Evolutionary conservation across 1,140 invertebrate species (phyloP).

Genomic region (Physella acuta): DNA sequence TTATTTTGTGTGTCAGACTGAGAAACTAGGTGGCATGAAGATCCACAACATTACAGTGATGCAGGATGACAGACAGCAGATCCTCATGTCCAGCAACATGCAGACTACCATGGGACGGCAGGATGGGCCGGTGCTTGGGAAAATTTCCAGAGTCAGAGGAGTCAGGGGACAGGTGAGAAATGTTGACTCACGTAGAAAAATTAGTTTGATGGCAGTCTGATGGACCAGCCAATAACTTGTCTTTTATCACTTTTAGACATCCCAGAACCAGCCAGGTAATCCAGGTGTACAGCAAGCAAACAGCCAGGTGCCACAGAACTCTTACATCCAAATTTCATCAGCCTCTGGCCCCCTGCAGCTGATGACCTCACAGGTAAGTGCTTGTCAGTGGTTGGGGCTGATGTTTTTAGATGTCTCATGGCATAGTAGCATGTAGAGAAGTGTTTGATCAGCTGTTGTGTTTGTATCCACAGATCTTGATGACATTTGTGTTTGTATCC

Average conservation of each 20-base stretch:
- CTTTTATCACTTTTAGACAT: too few species aligned
- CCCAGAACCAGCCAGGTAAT: too few species aligned
- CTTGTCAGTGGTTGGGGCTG: too few species aligned
- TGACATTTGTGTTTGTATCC: too few species aligned
- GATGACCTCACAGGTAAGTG: neutral
- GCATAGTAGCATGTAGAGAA: too few species aligned
- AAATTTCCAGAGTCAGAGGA: slow-evolving; percentile 45
- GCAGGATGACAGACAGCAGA: slow-evolving; percentile 47
- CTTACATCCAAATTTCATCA: neutral
- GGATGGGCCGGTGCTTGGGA: slow-evolving; percentile 48
- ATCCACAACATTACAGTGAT: slow-evolving; percentile 59
- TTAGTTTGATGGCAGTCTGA: too few species aligned
- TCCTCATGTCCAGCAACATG: slow-evolving; percentile 54
- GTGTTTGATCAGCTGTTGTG: too few species aligned
- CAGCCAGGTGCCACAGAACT: neutral
- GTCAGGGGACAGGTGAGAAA: slow-evolving; percentile 23
- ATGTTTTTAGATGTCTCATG: too few species aligned
- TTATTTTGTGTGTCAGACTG: slow-evolving; percentile 22
- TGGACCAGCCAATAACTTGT: too few species aligned
- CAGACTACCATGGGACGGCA: slow-evolving; percentile 50
- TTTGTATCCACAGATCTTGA: too few species aligned
- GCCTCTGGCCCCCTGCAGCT: slow-evolving; percentile 13
- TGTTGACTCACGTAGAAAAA: too few species aligned
- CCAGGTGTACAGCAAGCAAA: too few species aligned
- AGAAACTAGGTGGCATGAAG: slow-evolving; percentile 43